Evolutionary conservation across 2,888 invertebrate genomes (phyloP), one percentile per base, ranked within the genome.

Genomic region (Eristalis intricaria): DNA sequence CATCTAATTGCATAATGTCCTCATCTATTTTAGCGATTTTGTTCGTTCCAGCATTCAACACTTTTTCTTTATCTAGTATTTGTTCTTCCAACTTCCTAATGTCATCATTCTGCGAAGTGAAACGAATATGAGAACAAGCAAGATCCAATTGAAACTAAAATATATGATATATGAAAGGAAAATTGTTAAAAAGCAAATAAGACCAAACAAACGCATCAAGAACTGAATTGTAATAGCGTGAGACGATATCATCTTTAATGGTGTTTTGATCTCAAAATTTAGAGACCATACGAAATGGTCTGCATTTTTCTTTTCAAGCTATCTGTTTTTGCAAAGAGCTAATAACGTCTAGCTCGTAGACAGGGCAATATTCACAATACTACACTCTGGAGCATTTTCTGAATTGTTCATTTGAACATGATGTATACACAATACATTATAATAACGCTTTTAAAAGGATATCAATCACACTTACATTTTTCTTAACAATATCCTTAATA

Each of bases 21-120:
- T 95, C 95, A 90, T 96, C 96, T 90, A 97, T 94, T 89, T 95
- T 94, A 90, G 96, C 95, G 79, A 96, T 95, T 92, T 95, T 95
- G 70, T 94, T 94, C 95, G 94, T 63, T 94, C 94, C 90, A 94
- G 94, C 90, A 95, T 95, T 90, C 95, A 95, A 77, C 93, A 94
- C 91, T 94, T 90, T 90, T 83, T 93, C 93, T 77, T 93, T 93
- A 65, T 91, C 91, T 0, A 90, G 94, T 3, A 97, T 92, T 92
- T 96, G 95, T 2, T 94, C 94, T 91, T 97, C 97, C 74, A 97
- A 90, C 58, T 95, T 95, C 32, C 95, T 94, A 43, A 97, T 93
- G 92, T 97, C 96, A 89, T 95, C 95, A 92, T 96, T 95, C 96
- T 96, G 90, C 68, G 60, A 23, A 56, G 43, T 38, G 4, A 38